Base-by-base conservation (phyloP, 2,113 vertebrate genomes). In the Myrmecophaga tridactyla region DNA sequence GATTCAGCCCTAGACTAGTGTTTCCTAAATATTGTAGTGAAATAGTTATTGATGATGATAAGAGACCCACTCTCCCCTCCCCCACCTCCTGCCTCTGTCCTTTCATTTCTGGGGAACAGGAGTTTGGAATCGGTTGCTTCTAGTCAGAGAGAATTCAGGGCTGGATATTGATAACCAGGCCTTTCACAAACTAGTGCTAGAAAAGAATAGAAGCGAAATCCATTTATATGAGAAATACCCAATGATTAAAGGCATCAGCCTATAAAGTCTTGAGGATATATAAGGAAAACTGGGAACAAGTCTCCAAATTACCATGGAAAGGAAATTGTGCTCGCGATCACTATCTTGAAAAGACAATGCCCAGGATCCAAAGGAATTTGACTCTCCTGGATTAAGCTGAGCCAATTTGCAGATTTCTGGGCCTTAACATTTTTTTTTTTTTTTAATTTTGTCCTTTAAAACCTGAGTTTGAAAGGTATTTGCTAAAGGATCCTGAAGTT, bases 1-100 rank as follows among this genome's bases (percentile, higher is more conserved):
- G 73, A 65, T 12, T 89, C 36, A 78, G 62, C 29, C 48, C 29
- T 86, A 56, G 73, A 62, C 7, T 78, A 46, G 6, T 82, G 31
- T 73, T 93, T 69, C 65, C 41, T 70, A 94, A 83, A 86, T 60
- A 23, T 63, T 69, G 13, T 84, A 34, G 23, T 2, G 87, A 84
- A 95, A 36, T 88, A 21, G 77, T 92, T 92, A 67, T 86, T 72
- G 78, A 96, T 69, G 58, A 48, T 39, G 13, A 51, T 81, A n/a
- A 63, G 62, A 60, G 8, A 36, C 36, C 9, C 6, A 85, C 0
- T 82, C 73, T 94, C 46, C n/a, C n/a, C n/a, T 60, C 27, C 41
- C n/a, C 56, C 11, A 72, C 23, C 31, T 41, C n/a, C 31, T 82
- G 5, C 48, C 15, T 76, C 23, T 29, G 15, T 67, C 13, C 56